A percentile compares a stretch with the other conserved stretches of the same genome.
Conservation (phyloP, 2,113 vertebrate genomes). For the Poeciliopsis turrubarensis region DNA sequence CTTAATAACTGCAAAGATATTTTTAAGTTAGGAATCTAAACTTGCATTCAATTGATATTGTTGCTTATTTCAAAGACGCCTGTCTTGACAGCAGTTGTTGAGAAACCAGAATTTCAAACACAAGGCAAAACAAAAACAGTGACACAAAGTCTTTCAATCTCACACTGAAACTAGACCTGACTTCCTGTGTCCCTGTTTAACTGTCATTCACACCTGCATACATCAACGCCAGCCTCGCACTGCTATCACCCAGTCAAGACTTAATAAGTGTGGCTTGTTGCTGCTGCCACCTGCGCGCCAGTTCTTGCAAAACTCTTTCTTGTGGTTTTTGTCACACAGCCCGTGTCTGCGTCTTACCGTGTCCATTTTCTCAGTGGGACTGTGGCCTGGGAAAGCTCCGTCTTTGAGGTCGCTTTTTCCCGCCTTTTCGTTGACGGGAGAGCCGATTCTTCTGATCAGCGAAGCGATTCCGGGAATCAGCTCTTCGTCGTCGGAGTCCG, state of each 20-base stretch:
- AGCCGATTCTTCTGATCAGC: slow-evolving; percentile 75
- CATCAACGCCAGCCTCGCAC: slow-evolving; percentile 9
- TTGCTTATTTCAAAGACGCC: background rate
- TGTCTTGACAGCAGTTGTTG: background rate
- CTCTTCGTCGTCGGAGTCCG: slow-evolving; percentile 92
- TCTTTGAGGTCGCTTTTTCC: slow-evolving; percentile 82
- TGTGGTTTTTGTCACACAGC: background rate
- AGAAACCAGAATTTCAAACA: slow-evolving; percentile 45
- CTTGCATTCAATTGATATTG: background rate
- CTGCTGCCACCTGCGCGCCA: background rate
- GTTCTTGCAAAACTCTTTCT: background rate
- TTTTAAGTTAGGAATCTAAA: background rate
- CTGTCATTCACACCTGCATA: slow-evolving; percentile 42
- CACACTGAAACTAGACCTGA: slow-evolving; percentile 46
- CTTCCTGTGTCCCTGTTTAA: slow-evolving; percentile 57
- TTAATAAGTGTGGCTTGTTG: background rate
- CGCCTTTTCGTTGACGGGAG: slow-evolving; percentile 78
- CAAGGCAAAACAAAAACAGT: slow-evolving; percentile 21
- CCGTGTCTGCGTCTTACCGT: slow-evolving; percentile 80
- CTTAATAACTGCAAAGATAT: slow-evolving; percentile 20
- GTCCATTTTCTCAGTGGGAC: slow-evolving; percentile 90
- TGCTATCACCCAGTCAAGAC: slow-evolving; percentile 4
- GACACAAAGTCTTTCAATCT: slow-evolving; percentile 41
- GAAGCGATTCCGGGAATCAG: slow-evolving; percentile 77
- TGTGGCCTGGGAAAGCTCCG: slow-evolving; percentile 79